Evolutionary conservation across 2,888 invertebrate species (phyloP), one percentile per base, ranked within the genome.

Genomic region (Morpho deidamia): DNA sequence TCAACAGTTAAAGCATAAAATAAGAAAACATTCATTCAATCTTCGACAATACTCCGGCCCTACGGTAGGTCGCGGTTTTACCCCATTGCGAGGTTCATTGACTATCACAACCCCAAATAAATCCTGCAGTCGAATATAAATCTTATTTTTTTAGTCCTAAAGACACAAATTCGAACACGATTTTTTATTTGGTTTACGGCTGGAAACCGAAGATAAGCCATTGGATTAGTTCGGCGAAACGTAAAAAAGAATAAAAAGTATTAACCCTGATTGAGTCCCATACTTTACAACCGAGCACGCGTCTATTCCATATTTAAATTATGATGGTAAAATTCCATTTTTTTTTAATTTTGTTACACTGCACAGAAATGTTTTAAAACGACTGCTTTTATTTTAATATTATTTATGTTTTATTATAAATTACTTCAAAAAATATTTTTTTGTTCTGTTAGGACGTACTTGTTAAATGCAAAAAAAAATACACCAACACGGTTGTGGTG

Each of bases 11-110:
- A 14, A 33, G 46, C 46, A 35, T 43, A 35, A 43, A 14, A 3
- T 34, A 55, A 58, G 42, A 32, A 55, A 51, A 58, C 38, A 50
- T 46, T 50, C 23, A 41, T 48, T 59, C 55, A 63, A 60, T 64
- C 59, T 66, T 69, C 67, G 73, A 68, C 76, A 83, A 84, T 74
- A 61, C 59, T 54, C 59, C 61, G 70, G 71, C 80, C 74, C 82
- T 83, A 81, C 70, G 74, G 82, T 86, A 87, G 87, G 86, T 86
- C 87, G 84, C 74, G 85, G 83, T 80, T 81, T 71, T 71, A 68
- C 71, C 72, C 73, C 61, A 55, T 51, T 46, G 64, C 65, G 63
- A 76, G 77, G 79, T 83, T 83, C 83, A 83, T 80, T 82, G 81
- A 81, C 81, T 80, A 77, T 69, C 62, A 53, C 72, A 75, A 77